Evolutionary conservation across 2,888 invertebrate genomes (phyloP), one percentile per base, ranked within the genome.

Genomic region (Andrena camellia): DNA sequence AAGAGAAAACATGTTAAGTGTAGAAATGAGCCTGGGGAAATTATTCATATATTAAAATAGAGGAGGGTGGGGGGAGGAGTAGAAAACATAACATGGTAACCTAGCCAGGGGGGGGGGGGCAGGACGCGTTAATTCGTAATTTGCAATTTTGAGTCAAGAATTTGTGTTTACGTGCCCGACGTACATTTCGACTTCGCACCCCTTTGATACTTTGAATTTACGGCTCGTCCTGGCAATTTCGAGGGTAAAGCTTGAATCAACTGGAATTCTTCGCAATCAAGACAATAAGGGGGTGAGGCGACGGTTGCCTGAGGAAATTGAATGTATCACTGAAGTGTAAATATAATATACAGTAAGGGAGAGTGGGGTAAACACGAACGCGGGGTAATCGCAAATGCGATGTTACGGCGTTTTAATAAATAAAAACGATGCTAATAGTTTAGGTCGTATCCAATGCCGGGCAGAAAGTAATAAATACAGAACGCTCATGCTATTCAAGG

Each of bases 31-130:
- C 29, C 59, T n/a, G 26, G 23, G 70, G 29, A 54, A 70, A 81
- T 86, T 84, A 78, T 78, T 42, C 59, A 31, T 63, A 35, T 63
- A 74, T 60, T 57, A 75, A 72, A 75, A 60, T 42, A 42, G 42
- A 4, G 63, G 3, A 60, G 1, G 2, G 8, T 48, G 5, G 54
- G 0, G 10, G 10, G n/a, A 0, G 17, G 17, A 5, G 42, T 42
- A 33, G 33, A 67, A 50, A 17, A 33, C 35, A 26, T 5, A 23
- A 35, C 50, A 0, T 17, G 57, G 42, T 23, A 10, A 20, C 5
- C 31, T 20, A 17, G 29, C 13, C 6, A 8, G n/a, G 20, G 20
- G 13, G 35, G n/a, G 20, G 20, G 13, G 35, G 48, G 29, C 20
- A 26, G 48, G 5, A 68, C 2, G 54, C 26, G 10, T 31, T 59